Conservation (phyloP, 2,888 invertebrate genomes). For the Philopedon plagiatum region DNA sequence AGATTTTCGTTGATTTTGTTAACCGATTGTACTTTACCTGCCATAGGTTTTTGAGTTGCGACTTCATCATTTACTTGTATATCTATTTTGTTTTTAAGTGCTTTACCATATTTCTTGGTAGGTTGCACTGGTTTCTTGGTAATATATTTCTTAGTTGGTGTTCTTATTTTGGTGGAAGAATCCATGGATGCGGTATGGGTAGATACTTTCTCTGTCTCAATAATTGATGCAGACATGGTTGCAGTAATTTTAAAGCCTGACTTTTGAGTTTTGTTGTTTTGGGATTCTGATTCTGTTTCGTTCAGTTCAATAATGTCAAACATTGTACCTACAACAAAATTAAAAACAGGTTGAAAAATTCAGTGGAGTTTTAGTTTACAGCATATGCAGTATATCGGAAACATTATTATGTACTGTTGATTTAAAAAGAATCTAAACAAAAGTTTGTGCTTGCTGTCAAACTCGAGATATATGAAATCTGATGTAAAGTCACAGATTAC, state of each 20-base stretch:
- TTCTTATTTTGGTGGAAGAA: background rate
- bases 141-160: conserved; percentile 42
- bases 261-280: conserved; percentile 4
- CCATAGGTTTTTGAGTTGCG: conserved; percentile 17
- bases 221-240: background rate
- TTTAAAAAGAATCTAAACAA: too few species aligned
- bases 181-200: background rate
- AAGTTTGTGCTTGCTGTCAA: too few species aligned
- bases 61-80: conserved; percentile 5
- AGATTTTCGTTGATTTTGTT: conserved; percentile 55
- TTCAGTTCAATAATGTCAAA: conserved; percentile 68
- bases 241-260: background rate
- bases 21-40: conserved; percentile 22
- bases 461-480: too few species aligned
- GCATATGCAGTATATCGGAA: too few species aligned
- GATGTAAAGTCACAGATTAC: too few species aligned
- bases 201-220: background rate
- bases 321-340: conserved; percentile 62
- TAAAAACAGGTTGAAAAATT: too few species aligned
- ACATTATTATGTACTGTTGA: too few species aligned
- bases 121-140: conserved; percentile 40
- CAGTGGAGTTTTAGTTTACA: too few species aligned
- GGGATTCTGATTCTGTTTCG: conserved; percentile 60
- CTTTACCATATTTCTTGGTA: conserved; percentile 19
- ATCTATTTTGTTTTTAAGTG: background rate